phyloP scores from a whole-genome alignment of 2,113 vertebrate genomes.

The Mystacornis crossleyi region DNA sequence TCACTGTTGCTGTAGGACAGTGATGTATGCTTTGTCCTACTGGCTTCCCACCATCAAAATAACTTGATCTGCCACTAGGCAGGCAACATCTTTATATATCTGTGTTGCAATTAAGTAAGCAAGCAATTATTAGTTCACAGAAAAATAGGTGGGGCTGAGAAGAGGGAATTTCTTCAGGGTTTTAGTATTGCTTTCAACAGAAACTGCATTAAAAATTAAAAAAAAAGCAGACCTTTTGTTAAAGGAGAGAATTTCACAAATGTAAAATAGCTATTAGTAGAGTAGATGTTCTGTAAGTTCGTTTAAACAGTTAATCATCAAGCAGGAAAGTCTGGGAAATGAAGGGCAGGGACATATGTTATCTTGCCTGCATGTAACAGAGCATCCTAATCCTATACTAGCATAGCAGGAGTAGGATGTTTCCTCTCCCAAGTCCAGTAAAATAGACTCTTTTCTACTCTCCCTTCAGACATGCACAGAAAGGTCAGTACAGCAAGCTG shows the following conservation, averaged over 20 bases:
- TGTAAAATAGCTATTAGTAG: background rate
- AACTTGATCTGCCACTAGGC: background rate
- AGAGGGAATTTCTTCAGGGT: background rate
- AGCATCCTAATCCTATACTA: background rate
- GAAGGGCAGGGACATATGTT: background rate
- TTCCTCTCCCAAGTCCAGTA: background rate
- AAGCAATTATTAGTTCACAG: background rate
- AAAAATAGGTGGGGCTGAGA: background rate
- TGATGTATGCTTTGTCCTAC: background rate
- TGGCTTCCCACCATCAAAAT: background rate
- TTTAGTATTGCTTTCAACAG: background rate
- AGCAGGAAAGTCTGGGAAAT: background rate
- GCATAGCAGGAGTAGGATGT: background rate
- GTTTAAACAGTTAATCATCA: background rate
- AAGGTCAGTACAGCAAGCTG: background rate
- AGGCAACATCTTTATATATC: background rate
- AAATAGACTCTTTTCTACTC: background rate
- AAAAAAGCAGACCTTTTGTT: background rate
- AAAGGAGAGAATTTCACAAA: background rate
- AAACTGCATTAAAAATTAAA: background rate
- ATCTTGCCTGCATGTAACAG: background rate
- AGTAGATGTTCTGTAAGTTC: background rate
- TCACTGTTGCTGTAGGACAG: background rate
- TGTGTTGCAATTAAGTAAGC: background rate
- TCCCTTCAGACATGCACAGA: background rate